Percentiles rank a stretch among this genome's conserved stretches.
phyloP scores from a whole-genome alignment of 2,113 vertebrate genomes.

The Emydura subglobosa region DNA sequence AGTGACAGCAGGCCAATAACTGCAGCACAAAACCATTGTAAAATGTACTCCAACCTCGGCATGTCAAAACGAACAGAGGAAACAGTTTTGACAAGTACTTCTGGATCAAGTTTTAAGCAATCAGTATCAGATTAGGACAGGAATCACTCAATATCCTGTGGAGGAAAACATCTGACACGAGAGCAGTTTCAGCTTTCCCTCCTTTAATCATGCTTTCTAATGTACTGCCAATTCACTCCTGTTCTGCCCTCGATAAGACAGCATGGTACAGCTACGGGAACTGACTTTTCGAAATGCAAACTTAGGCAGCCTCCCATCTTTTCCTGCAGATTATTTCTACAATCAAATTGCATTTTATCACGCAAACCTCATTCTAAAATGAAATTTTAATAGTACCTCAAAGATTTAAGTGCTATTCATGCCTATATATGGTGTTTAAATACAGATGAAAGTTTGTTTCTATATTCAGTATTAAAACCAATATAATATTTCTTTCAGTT shows the following conservation, averaged over 20 bases:
- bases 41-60: conserved; percentile 76
- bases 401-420: not conserved
- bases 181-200: conserved; percentile 81
- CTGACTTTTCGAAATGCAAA: conserved; percentile 66
- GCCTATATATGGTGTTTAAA: not conserved
- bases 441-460: not conserved
- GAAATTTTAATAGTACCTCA: not conserved
- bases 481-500: conserved; percentile 28
- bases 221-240: conserved; percentile 81
- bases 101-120: conserved; percentile 84
- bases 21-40: conserved; percentile 49
- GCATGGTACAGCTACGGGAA: conserved; percentile 65
- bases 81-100: conserved; percentile 84
- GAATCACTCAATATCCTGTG: conserved; percentile 88
- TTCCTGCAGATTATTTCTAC: conserved; percentile 74
- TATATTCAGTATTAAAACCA: conserved; percentile 35
- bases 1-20: not conserved
- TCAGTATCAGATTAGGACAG: conserved; percentile 87
- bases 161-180: conserved; percentile 86
- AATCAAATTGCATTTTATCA: conserved; percentile 64
- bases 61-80: conserved; percentile 81
- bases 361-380: conserved; percentile 37
- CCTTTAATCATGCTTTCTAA: conserved; percentile 84
- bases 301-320: conserved; percentile 61
- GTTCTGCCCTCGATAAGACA: conserved; percentile 76